phyloP scores from a whole-genome alignment of 1,140 invertebrate genomes.

The Atta colombica region DNA sequence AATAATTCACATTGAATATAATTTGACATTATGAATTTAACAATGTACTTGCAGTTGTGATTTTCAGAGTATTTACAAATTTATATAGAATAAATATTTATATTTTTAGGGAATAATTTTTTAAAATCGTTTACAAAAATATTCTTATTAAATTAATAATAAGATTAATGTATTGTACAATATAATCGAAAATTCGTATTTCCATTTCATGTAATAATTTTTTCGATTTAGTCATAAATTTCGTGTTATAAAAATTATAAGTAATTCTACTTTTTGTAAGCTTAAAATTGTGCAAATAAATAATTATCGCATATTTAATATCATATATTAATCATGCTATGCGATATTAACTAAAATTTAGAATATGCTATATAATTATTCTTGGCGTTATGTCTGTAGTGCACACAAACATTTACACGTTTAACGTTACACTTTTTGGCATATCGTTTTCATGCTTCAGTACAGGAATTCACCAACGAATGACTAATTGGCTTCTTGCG shows the following conservation, averaged over 20 bases:
- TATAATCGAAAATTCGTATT: too few species aligned
- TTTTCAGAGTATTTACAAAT: neutral
- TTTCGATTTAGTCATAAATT: neutral
- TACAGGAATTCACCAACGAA: constrained; percentile 31
- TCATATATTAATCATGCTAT: neutral
- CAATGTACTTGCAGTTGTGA: neutral
- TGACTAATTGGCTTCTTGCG: constrained; percentile 60
- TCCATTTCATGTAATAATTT: neutral
- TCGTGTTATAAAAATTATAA: neutral
- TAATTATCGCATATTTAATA: neutral
- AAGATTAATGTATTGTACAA: too few species aligned
- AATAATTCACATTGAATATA: too few species aligned
- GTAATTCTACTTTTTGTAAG: neutral
- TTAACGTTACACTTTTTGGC: constrained; percentile 21
- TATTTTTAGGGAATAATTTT: neutral
- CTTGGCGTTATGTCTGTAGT: constrained; percentile 24
- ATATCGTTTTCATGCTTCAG: neutral
- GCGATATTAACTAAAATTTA: constrained; percentile 2
- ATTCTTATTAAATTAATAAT: neutral
- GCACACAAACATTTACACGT: constrained; percentile 33
- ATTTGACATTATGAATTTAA: too few species aligned
- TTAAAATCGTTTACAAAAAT: neutral
- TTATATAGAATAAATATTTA: neutral
- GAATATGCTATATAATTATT: neutral
- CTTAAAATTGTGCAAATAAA: neutral